A percentile compares a stretch with the other conserved stretches of the same genome.
These are phyloP conservation scores for Cataglyphis rosenhaueri DNA, from an alignment of 2,888 invertebrate genomes.

Conservation along the genomic window DNA sequence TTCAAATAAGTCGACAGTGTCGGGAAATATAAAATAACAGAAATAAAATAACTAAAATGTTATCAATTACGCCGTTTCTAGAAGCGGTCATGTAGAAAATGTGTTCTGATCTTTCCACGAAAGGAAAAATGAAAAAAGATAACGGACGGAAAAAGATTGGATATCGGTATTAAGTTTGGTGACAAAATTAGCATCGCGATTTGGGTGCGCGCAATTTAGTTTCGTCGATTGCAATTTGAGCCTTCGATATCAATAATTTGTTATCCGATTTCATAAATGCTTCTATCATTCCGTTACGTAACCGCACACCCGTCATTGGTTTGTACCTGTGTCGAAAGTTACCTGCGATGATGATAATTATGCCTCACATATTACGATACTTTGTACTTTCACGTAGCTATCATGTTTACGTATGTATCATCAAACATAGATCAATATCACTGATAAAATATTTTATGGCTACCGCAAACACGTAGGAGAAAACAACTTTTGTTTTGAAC, in stretches of 20 bases:
- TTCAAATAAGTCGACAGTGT: conserved; percentile 56
- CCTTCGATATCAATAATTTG: conserved; percentile 61
- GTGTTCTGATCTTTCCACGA: conserved; percentile 52
- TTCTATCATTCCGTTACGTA: conserved; percentile 52
- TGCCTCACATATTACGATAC: conserved; percentile 48
- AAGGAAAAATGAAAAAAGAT: conserved; percentile 8
- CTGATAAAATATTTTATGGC: conserved; percentile 41
- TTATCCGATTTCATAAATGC: conserved; percentile 60
- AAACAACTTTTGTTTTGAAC: neutral
- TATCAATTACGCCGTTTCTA: conserved; percentile 69
- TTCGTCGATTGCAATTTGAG: conserved; percentile 67
- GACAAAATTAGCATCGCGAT: conserved; percentile 71
- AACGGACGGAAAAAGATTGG: conserved; percentile 4
- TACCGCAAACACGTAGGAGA: neutral
- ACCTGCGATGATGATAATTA: conserved; percentile 65
- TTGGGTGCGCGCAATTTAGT: conserved; percentile 69
- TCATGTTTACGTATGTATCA: conserved; percentile 19
- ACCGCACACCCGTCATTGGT: conserved; percentile 56
- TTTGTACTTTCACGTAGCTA: conserved; percentile 56
- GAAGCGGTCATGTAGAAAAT: conserved; percentile 67
- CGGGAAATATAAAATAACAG: conserved; percentile 39
- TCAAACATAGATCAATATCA: neutral
- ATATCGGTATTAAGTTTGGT: conserved; percentile 43
- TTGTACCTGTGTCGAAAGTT: conserved; percentile 50
- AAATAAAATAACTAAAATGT: conserved; percentile 71